Percentiles rank a stretch among this genome's conserved stretches.
phyloP scores from a whole-genome alignment of 2,797 vertebrate species.

The Garrulus glandarius region DNA sequence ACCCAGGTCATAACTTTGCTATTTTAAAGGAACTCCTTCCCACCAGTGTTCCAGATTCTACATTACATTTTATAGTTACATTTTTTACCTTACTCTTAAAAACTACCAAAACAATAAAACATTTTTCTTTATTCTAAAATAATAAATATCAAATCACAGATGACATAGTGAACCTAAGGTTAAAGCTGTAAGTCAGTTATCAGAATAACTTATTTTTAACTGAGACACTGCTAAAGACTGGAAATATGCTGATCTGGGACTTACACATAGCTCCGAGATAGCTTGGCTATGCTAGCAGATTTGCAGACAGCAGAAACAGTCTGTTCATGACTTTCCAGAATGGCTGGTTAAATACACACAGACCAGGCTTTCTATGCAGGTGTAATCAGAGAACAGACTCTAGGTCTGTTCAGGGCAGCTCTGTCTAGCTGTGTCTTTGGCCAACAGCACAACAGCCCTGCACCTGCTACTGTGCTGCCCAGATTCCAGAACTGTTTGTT shows the following conservation, averaged over 20 bases:
- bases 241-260: not conserved
- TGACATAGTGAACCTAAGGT: not conserved
- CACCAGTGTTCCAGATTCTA: not conserved
- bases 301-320: not conserved
- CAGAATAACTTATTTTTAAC: not conserved
- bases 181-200: not conserved
- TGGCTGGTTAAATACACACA: not conserved
- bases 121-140: not conserved
- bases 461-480: not conserved
- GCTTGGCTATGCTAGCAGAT: not conserved
- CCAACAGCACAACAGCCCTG: not conserved
- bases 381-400: not conserved
- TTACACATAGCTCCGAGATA: not conserved
- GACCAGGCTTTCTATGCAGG: not conserved
- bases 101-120: not conserved
- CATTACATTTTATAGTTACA: not conserved
- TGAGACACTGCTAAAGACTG: not conserved
- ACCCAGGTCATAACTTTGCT: not conserved
- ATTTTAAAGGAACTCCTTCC: not conserved
- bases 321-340: not conserved
- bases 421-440: not conserved
- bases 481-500: not conserved
- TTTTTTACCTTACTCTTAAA: not conserved
- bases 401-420: fast-evolving
- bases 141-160: not conserved